Evolutionary conservation across 2,797 vertebrate genomes (phyloP).

Genomic region (Phaenicophaeus curvirostris): DNA sequence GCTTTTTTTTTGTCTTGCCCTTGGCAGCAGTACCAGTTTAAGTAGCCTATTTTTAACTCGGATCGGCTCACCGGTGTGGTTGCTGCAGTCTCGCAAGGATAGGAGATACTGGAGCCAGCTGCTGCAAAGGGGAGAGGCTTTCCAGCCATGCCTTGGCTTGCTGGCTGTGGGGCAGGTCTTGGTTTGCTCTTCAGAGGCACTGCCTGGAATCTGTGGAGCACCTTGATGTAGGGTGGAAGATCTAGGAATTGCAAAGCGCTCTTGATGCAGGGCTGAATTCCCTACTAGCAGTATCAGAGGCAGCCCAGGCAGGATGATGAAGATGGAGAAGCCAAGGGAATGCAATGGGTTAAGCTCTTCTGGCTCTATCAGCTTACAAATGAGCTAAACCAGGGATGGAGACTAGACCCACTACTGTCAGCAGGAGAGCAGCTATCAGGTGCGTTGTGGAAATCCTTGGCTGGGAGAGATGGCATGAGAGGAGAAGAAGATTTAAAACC

Average conservation of each 20-base stretch:
- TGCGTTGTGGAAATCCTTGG: neutral
- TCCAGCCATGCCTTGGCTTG: neutral
- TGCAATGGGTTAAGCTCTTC: neutral
- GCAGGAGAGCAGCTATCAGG: neutral
- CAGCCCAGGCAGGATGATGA: neutral
- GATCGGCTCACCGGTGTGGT: neutral
- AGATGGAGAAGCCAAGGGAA: neutral
- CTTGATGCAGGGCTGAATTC: fast-evolving
- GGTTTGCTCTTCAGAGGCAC: fast-evolving
- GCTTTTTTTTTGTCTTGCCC: neutral
- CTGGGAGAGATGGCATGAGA: neutral
- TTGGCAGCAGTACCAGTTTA: slow-evolving; percentile 51
- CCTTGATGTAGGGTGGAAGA: neutral
- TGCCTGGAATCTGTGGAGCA: neutral
- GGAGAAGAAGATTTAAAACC: neutral
- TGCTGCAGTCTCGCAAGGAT: neutral
- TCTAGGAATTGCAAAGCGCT: neutral
- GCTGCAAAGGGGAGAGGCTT: neutral
- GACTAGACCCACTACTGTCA: neutral
- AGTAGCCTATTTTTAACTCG: slow-evolving; percentile 66
- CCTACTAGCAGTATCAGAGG: neutral
- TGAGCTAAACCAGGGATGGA: neutral
- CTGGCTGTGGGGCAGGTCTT: fast-evolving
- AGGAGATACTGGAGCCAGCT: neutral
- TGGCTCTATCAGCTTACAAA: neutral